Conservation (phyloP, 1,140 invertebrate genomes). For the Dryas iulia region DNA sequence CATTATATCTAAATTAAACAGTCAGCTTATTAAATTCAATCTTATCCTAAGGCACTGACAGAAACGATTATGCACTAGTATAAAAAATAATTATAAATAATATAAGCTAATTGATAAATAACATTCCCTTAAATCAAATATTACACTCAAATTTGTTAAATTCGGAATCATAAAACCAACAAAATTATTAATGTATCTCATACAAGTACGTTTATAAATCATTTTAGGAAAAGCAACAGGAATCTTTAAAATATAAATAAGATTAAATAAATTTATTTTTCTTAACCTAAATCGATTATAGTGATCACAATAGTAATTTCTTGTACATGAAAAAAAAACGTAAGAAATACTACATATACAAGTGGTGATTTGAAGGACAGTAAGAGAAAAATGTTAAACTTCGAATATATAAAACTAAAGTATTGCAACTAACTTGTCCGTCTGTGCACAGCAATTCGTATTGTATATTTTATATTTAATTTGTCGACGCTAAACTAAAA, state of each 20-base stretch:
- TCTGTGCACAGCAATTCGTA: background rate
- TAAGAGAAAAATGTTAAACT: background rate
- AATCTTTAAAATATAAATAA: conserved; percentile 10
- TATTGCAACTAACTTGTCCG: background rate
- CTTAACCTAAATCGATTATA: conserved; percentile 20
- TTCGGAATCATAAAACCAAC: conserved; percentile 39
- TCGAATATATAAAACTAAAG: background rate
- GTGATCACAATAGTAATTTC: conserved; percentile 24
- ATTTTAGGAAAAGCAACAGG: conserved; percentile 18
- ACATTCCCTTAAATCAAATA: conserved; percentile 63
- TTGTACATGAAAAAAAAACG: background rate
- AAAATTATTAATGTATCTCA: background rate
- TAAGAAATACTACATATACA: background rate
- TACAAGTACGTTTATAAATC: background rate
- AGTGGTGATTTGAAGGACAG: background rate
- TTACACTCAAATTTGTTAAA: conserved; percentile 44
- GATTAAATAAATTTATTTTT: conserved; percentile 3
- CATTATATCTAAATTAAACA: conserved; percentile 54
- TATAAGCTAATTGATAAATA: conserved; percentile 70
- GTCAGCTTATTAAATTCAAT: conserved; percentile 53
- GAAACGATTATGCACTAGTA: conserved; percentile 70
- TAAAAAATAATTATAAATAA: conserved; percentile 59
- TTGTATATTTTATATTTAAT: background rate
- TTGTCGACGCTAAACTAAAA: background rate
- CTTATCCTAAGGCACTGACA: conserved; percentile 48